Base-by-base conservation (phyloP, 64 coral and sea anemone genomes). In the Hydrozoanthus tunicans region DNA sequence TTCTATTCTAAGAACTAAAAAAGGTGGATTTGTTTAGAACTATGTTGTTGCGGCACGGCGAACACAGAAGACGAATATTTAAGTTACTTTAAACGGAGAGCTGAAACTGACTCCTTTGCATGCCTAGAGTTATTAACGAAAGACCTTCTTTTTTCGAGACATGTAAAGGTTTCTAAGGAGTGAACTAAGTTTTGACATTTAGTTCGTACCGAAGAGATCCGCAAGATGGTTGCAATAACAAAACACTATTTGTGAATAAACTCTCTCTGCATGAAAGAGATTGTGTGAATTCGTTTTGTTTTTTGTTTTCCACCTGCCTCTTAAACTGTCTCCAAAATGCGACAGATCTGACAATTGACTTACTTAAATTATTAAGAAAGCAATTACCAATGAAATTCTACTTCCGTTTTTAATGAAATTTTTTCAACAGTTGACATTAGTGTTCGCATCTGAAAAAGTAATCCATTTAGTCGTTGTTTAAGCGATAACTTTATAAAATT, bases 281-380 rank as follows among this genome's bases (percentile, higher is more conserved):
- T 25, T 32, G 27, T 88, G 59, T 71, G 69, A 73, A 73, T 88
- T 73, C 23, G 74, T 88, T 88, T 75, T 73, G 24, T 73, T 73
- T 71, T 88, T 73, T 75, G 70, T 73, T 73, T 55, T 60, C 85
- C 92, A 93, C 92, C 92, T 93, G 92, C 70, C 63, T 56, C 57
- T 59, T 80, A 66, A 61, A 80, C 85, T 93, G 92, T 93, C 92
- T 93, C 64, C 67, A 82, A 78, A 73, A 80, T 90, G 79, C 92
- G 92, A 93, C 92, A 93, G 78, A 61, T 93, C 82, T 93, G 92
- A 93, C 92, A 93, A 93, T 93, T 93, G 92, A 93, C 92, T 93
- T 93, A 93, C 92, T 93, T 93, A 90, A 93, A 64, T 93, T 93
- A 93, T 93, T 93, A 93, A 73, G 92, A 90, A 93, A 90, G 92